Base-by-base conservation (phyloP, 2,113 vertebrate genomes). In the Nesogale talazaci region DNA sequence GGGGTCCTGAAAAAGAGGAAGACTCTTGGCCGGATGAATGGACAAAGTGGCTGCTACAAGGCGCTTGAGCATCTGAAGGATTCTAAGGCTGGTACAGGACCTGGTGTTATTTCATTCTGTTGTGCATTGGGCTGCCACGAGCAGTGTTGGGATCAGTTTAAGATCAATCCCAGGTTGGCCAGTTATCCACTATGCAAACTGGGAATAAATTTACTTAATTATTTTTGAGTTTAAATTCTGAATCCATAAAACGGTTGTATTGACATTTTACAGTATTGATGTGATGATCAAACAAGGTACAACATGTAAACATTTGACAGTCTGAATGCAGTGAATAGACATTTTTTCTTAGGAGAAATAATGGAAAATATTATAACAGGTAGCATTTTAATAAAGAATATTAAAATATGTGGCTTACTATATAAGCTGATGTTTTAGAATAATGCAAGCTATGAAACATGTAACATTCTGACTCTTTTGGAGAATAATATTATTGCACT, bases 401-500 rank as follows among this genome's bases (percentile, higher is more conserved):
- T 38, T 88, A 74, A 80, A 61, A 80, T 46, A 56, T 52, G 12
- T 80, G 42, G 40, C 10, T 27, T 56, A 75, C 27, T 84, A 75
- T n/a, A 27, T 69, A 69, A 84, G 34, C 19, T 80, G 22, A 72
- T 46, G 22, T 88, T 95, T 92, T 94, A 38, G 34, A 79, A 88
- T 91, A 84, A 67, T 34, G 52, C 20, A 78, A 65, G 17, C 52
- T 67, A 15, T 84, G 56, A 88, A 83, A 57, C 29, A 36, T 12
- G 9, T 46, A 27, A 59, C 40, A 67, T 40, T 80, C 63, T 90
- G 40, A 17, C n/a, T 72, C 19, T 61, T 83, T 77, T 76, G 69
- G 22, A 83, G n/a, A 34, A 90, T 75, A 19, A 36, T 74, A 12
- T 56, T 84, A 27, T 42, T 84, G 8, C 6, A 22, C 8, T 20